Conservation (phyloP, 2,888 invertebrate species). For the Polydrusus pterygomalis region DNA sequence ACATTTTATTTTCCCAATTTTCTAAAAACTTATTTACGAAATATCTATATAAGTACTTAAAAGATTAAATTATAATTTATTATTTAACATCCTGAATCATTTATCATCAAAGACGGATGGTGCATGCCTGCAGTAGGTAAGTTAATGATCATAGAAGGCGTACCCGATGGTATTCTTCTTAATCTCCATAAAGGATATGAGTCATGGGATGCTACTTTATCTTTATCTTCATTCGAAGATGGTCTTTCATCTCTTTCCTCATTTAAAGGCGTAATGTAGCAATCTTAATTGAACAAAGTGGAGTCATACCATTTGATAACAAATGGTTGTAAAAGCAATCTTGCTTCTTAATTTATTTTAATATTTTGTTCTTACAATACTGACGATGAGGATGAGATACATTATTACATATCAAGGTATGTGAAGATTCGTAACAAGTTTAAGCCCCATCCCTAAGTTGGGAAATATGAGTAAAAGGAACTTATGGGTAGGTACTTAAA, state of each 20-base stretch:
- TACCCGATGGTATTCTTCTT: conserved; percentile 1
- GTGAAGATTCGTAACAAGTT: too few relatives aligned
- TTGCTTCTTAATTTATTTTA: neutral
- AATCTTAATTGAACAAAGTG: neutral
- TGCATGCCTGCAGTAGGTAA: neutral
- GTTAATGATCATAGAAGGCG: conserved; percentile 7
- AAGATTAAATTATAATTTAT: neutral
- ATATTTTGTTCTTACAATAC: too few relatives aligned
- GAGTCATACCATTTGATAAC: too few relatives aligned
- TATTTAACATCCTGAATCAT: neutral
- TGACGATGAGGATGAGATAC: too few relatives aligned
- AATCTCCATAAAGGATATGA: conserved; percentile 6
- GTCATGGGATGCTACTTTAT: neutral
- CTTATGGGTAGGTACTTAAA: too few relatives aligned
- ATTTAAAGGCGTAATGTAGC: neutral
- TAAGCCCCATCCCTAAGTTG: too few relatives aligned
- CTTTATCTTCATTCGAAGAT: conserved; percentile 9
- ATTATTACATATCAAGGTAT: too few relatives aligned
- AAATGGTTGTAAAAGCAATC: neutral
- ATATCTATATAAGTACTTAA: conserved; percentile 4
- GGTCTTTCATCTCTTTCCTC: too few relatives aligned
- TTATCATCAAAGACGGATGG: neutral
- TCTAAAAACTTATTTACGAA: neutral
- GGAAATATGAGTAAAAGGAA: too few relatives aligned
- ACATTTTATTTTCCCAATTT: neutral